These are phyloP conservation scores for Indicator maculatus DNA, from an alignment of 2,113 vertebrate genomes.

Conservation along the genomic window DNA sequence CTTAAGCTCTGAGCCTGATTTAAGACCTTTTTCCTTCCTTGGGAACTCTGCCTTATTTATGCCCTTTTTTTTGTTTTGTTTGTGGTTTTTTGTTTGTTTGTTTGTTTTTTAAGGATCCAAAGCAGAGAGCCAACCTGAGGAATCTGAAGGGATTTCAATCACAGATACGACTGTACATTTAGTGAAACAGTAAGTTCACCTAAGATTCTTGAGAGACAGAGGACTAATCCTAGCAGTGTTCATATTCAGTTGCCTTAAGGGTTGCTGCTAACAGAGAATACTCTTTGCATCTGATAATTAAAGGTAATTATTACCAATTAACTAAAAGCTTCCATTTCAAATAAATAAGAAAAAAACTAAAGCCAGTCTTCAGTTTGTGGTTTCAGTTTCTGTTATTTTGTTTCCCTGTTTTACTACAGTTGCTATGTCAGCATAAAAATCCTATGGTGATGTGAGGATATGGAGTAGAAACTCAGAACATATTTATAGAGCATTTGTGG, in stretches of 20 bases:
- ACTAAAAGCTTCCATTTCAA: background rate
- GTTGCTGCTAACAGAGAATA: background rate
- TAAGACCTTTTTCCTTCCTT: background rate
- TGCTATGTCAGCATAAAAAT: slow-evolving; percentile 30
- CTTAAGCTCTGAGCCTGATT: background rate
- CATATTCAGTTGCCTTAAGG: background rate
- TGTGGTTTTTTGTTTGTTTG: too few relatives aligned
- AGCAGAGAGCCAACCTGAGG: background rate
- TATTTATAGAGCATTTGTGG: slow-evolving; percentile 14
- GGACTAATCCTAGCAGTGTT: background rate
- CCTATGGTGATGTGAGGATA: background rate
- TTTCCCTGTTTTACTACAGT: background rate
- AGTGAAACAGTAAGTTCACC: background rate
- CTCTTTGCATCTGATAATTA: background rate
- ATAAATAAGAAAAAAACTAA: background rate
- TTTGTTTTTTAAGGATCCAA: background rate
- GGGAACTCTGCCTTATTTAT: too few relatives aligned
- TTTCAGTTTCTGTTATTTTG: slow-evolving; percentile 45
- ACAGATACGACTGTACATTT: background rate
- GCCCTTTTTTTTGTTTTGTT: too few relatives aligned
- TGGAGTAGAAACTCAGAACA: slow-evolving; percentile 12
- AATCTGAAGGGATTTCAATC: background rate
- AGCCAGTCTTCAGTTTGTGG: background rate
- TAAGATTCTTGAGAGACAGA: background rate
- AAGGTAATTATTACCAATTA: background rate